phyloP scores from a whole-genome alignment of 2,888 invertebrate species.

The Deroplatys truncata region DNA sequence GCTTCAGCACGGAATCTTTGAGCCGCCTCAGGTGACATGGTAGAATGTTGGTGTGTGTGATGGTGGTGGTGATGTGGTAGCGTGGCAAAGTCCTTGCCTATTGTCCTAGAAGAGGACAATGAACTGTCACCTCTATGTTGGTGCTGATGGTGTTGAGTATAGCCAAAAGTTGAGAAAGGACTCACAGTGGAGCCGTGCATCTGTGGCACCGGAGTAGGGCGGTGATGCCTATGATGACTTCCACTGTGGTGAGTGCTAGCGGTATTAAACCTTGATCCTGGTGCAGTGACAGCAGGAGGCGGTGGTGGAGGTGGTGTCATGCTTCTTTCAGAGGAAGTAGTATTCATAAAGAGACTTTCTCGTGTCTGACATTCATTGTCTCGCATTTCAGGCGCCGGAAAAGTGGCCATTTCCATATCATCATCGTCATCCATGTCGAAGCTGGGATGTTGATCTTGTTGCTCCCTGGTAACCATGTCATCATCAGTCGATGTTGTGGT shows the following conservation, averaged over 20 bases:
- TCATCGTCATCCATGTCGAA: constrained; percentile 3
- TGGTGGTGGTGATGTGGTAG: constrained; percentile 25
- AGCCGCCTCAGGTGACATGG: constrained; percentile 25
- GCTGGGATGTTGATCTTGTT: neutral
- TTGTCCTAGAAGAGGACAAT: neutral
- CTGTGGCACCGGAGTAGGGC: constrained; percentile 12
- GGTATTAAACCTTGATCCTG: constrained; percentile 37
- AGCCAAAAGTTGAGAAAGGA: constrained; percentile 54
- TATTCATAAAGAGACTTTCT: constrained; percentile 62
- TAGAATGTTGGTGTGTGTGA: constrained; percentile 52
- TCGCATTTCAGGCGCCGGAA: constrained; percentile 55
- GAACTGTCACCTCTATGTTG: constrained; percentile 6
- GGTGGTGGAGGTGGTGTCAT: constrained; percentile 43
- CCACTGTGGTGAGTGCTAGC: neutral
- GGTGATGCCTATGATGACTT: constrained; percentile 4
- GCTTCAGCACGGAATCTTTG: constrained; percentile 54
- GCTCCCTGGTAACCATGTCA: neutral
- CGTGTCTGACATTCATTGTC: constrained; percentile 80
- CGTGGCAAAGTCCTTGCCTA: constrained; percentile 9
- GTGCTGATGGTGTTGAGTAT: constrained; percentile 34
- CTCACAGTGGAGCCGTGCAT: constrained; percentile 33
- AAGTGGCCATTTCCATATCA: constrained; percentile 15
- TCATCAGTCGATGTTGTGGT: neutral
- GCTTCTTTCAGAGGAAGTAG: constrained; percentile 43
- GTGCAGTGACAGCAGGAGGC: constrained; percentile 43